Percentiles rank a stretch among this genome's conserved stretches.
phyloP scores from a whole-genome alignment of 1,140 invertebrate species.

The Leptoteleia sp. region DNA sequence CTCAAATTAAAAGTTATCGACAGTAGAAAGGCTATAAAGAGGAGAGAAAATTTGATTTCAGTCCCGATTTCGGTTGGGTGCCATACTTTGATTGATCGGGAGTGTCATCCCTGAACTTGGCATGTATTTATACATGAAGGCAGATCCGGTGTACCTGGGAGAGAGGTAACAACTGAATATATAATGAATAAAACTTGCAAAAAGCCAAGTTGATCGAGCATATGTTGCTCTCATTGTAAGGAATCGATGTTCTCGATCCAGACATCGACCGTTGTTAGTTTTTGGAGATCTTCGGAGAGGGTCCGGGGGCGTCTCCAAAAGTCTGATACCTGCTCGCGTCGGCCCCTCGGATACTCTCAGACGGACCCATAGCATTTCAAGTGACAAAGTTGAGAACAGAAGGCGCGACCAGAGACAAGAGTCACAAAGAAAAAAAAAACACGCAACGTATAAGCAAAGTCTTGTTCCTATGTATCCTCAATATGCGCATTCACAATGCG shows the following conservation, averaged over 20 bases:
- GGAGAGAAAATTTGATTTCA: too few relatives aligned
- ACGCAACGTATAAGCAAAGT: conserved; percentile 39
- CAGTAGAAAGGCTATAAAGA: too few relatives aligned
- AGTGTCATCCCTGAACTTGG: neutral
- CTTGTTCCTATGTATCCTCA: conserved; percentile 62
- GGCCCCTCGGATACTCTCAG: conserved; percentile 18
- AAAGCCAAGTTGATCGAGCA: neutral
- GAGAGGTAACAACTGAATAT: neutral
- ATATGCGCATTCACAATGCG: conserved; percentile 41
- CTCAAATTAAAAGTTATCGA: too few relatives aligned
- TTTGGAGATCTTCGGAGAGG: neutral
- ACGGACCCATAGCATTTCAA: conserved; percentile 35
- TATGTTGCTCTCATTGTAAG: neutral
- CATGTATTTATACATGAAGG: neutral
- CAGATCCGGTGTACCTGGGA: neutral
- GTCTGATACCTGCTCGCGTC: conserved; percentile 23
- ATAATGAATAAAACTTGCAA: neutral
- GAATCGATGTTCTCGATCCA: conserved; percentile 1
- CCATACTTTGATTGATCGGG: neutral
- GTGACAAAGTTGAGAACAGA: conserved; percentile 35
- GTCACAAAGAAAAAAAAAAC: conserved; percentile 47
- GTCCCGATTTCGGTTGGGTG: neutral
- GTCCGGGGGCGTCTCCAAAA: conserved; percentile 25
- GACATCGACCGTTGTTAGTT: conserved; percentile 1
- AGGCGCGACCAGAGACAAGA: conserved; percentile 47